Evolutionary conservation across 2,113 vertebrate genomes (phyloP).

Genomic region (Cranoglanis bouderius): DNA sequence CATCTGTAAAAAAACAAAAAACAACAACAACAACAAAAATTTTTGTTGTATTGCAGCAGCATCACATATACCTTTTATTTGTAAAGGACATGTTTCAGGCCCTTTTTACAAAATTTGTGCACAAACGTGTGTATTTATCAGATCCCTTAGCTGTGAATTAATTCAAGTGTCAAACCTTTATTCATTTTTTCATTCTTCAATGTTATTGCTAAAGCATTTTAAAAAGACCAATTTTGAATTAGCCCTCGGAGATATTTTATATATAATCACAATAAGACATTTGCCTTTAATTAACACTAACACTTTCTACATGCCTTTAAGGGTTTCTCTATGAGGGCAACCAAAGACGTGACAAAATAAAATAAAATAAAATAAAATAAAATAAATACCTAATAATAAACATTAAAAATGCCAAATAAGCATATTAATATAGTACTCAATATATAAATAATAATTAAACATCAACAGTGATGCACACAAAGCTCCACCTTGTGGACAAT

Average conservation of each 20-base stretch:
- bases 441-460: not conserved
- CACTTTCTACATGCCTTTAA: not conserved
- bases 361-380: no score
- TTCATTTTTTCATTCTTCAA: not conserved
- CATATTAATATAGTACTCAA: no score
- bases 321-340: not conserved
- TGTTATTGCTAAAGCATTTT: not conserved
- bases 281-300: not conserved
- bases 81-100: not conserved
- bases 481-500: conserved; percentile 14
- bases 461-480: not conserved
- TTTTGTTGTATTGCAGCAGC: not conserved
- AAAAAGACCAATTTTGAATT: not conserved
- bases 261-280: not conserved
- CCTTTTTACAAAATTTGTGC: not conserved
- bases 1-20: not conserved
- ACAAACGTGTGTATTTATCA: not conserved
- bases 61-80: not conserved
- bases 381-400: no score
- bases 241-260: not conserved
- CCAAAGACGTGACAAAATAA: not conserved
- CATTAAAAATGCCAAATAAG: not conserved
- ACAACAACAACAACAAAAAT: not conserved
- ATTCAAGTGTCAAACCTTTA: not conserved
- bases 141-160: not conserved